phyloP scores from a whole-genome alignment of 2,113 vertebrate species.

The Vidua chalybeata region DNA sequence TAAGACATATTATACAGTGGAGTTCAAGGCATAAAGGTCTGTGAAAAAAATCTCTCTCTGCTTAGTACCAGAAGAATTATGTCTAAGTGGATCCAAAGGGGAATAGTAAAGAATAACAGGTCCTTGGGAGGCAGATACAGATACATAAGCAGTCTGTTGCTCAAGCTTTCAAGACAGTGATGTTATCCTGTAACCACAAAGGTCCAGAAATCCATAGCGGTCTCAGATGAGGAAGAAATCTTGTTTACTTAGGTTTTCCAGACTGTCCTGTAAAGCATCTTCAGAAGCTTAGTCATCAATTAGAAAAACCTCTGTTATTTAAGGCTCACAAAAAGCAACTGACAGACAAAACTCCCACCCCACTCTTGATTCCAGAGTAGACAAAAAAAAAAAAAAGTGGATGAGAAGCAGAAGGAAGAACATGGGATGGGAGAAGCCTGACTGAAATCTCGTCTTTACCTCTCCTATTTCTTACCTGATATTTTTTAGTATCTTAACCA shows the following conservation, averaged over 20 bases:
- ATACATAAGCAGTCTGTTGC: neutral
- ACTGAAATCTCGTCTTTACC: neutral
- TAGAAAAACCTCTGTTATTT: neutral
- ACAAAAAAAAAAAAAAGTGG: neutral
- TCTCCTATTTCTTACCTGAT: neutral
- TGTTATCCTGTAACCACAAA: neutral
- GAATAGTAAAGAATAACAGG: neutral
- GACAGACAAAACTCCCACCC: rapidly evolving
- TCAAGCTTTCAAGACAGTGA: neutral
- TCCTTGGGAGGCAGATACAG: neutral
- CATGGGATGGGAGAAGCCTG: neutral
- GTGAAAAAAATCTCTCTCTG: neutral
- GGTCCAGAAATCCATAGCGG: neutral
- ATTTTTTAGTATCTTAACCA: neutral
- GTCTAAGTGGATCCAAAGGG: neutral
- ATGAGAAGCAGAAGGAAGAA: neutral
- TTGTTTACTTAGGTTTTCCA: neutral
- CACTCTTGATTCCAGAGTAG: neutral
- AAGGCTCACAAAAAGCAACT: neutral
- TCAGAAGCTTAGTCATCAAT: neutral
- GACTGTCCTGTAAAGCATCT: neutral
- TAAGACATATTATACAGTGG: neutral
- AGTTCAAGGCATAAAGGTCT: neutral
- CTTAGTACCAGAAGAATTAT: neutral
- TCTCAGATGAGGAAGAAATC: neutral